phyloP scores from a whole-genome alignment of 2,888 invertebrate species.

The Heliconius charithonia region DNA sequence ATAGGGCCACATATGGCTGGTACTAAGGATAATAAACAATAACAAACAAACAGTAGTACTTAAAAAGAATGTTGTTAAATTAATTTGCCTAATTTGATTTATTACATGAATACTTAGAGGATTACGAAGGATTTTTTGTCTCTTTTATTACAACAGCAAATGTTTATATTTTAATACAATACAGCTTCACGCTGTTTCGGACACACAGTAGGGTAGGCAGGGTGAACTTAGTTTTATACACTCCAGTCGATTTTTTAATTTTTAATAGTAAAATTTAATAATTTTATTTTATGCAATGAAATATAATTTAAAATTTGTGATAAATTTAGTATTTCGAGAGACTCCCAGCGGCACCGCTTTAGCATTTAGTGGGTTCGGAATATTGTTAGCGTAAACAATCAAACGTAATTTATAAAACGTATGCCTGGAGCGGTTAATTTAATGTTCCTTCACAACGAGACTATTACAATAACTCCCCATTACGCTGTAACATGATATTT shows the following conservation, averaged over 20 bases:
- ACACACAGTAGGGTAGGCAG: no score
- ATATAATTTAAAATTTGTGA: neutral
- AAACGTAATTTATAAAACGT: slow-evolving; percentile 44
- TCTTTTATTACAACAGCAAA: neutral
- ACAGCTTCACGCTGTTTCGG: no score
- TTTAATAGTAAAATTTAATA: neutral
- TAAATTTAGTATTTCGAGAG: slow-evolving; percentile 13
- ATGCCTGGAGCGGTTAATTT: slow-evolving; percentile 46
- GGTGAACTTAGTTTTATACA: no score
- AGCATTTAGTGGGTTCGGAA: slow-evolving; percentile 28
- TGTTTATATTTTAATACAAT: no score
- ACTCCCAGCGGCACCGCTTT: neutral
- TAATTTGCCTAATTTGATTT: neutral
- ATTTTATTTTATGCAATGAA: neutral
- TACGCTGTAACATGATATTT: slow-evolving; percentile 41
- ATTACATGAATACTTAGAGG: neutral
- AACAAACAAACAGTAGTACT: neutral
- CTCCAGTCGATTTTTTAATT: neutral
- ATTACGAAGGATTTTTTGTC: neutral
- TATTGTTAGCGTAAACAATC: slow-evolving; percentile 46
- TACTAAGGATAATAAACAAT: neutral
- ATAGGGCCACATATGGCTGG: no score
- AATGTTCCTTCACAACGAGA: slow-evolving; percentile 43
- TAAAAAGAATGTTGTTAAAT: neutral
- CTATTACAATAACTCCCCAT: slow-evolving; percentile 42